Evolutionary conservation across 2,113 vertebrate species (phyloP).

Genomic region (Megaceryle maxima): DNA sequence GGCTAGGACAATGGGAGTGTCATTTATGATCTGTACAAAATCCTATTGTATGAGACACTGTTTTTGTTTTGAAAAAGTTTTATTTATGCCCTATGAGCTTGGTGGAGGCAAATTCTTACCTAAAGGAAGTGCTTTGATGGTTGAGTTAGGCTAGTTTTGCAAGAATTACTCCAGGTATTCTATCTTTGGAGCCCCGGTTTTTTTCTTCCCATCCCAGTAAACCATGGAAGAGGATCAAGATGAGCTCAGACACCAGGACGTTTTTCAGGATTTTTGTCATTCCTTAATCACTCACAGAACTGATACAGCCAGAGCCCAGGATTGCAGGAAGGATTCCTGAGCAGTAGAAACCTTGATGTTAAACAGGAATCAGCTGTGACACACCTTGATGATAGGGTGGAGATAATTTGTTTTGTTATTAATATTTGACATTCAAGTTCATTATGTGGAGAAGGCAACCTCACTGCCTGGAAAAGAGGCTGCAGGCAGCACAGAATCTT

Average conservation of each 20-base stretch:
- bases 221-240: constrained; percentile 3
- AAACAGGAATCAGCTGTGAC: constrained; percentile 17
- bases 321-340: constrained; percentile 37
- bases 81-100: constrained; percentile 50
- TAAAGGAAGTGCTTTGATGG: constrained; percentile 71
- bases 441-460: constrained; percentile 36
- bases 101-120: constrained; percentile 38
- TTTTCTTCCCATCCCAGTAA: constrained; percentile 25
- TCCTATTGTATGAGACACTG: constrained; percentile 48
- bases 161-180: constrained; percentile 33
- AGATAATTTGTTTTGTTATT: constrained; percentile 69
- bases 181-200: constrained; percentile 52
- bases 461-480: constrained; percentile 36
- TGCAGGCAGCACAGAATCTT: constrained; percentile 53
- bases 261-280: constrained; percentile 62
- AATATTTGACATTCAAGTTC: constrained; percentile 46
- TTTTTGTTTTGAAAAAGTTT: constrained; percentile 50
- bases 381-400: constrained; percentile 72
- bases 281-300: constrained; percentile 43
- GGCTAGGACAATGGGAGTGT: not conserved
- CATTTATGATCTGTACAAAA: constrained; percentile 20
- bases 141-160: constrained; percentile 66
- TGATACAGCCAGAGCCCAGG: not conserved
- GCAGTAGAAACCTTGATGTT: constrained; percentile 55
- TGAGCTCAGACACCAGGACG: not conserved